Evolutionary conservation across 2,797 vertebrate species (phyloP).

Genomic region (Streptopelia turtur): DNA sequence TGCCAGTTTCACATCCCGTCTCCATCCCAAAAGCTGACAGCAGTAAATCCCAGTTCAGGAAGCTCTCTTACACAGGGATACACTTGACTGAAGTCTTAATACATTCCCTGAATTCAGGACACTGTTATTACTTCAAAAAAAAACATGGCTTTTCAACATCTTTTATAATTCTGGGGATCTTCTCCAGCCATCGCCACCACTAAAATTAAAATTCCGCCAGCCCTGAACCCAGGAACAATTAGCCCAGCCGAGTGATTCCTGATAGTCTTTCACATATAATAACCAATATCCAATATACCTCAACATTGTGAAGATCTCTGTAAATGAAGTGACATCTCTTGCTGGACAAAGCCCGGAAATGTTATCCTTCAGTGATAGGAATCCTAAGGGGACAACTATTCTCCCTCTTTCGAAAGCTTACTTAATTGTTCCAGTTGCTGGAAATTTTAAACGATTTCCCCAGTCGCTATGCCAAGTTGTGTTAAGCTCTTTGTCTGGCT

Average conservation of each 20-base stretch:
- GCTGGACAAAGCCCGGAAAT: conserved; percentile 69
- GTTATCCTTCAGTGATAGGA: conserved; percentile 71
- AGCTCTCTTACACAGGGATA: neutral
- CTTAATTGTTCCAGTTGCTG: conserved; percentile 72
- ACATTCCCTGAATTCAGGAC: neutral
- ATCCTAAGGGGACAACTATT: conserved; percentile 65
- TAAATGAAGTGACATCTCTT: conserved; percentile 66
- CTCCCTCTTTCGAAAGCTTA: conserved; percentile 34
- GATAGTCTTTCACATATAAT: conserved; percentile 36
- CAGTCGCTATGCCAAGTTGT: conserved; percentile 30
- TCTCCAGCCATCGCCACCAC: neutral
- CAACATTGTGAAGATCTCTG: conserved; percentile 56
- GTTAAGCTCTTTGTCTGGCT: conserved; percentile 72
- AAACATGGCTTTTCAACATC: neutral
- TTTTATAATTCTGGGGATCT: neutral
- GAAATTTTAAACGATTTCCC: conserved; percentile 62
- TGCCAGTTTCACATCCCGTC: neutral
- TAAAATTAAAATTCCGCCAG: conserved; percentile 34
- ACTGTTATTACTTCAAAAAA: neutral
- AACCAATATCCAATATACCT: conserved; percentile 50
- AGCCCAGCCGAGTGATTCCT: conserved; percentile 28
- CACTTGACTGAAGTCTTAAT: neutral
- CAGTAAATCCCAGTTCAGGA: neutral
- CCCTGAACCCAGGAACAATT: conserved; percentile 34
- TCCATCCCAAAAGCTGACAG: neutral